Conservation (phyloP, 2,888 invertebrate species). For the Timandra comae region DNA sequence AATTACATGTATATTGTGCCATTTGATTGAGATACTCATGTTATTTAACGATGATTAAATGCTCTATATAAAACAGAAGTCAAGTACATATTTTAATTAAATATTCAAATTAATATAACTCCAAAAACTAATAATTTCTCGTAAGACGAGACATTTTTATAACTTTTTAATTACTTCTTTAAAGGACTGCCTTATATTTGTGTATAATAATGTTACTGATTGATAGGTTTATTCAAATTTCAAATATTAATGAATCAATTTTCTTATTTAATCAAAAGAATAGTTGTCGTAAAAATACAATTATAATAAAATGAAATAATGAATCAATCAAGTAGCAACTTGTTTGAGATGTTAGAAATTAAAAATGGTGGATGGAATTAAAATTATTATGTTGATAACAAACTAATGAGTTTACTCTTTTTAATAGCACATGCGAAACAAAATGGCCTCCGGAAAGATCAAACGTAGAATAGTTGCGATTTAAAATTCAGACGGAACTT, state of each 20-base stretch:
- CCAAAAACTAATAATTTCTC: no score
- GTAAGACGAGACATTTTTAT: no score
- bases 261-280: conserved; percentile 14
- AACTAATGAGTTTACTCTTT: conserved; percentile 12
- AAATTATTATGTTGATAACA: conserved; percentile 13
- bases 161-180: no score
- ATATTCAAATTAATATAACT: no score
- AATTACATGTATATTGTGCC: no score
- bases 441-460: conserved; percentile 19
- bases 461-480: conserved; percentile 14
- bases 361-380: conserved; percentile 4
- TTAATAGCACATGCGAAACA: conserved; percentile 16
- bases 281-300: conserved; percentile 17
- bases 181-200: no score
- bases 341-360: conserved; percentile 6
- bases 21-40: no score
- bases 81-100: no score
- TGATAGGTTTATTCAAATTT: conserved; percentile 13
- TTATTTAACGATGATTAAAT: no score
- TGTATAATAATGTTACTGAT: conserved; percentile 12
- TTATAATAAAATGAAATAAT: conserved; percentile 10
- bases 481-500: no score
- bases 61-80: no score
- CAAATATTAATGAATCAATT: conserved; percentile 16
- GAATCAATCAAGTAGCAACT: conserved; percentile 9